These are phyloP conservation scores for Hoplias malabaricus DNA, from an alignment of 2,113 vertebrate species.

Conservation along the genomic window DNA sequence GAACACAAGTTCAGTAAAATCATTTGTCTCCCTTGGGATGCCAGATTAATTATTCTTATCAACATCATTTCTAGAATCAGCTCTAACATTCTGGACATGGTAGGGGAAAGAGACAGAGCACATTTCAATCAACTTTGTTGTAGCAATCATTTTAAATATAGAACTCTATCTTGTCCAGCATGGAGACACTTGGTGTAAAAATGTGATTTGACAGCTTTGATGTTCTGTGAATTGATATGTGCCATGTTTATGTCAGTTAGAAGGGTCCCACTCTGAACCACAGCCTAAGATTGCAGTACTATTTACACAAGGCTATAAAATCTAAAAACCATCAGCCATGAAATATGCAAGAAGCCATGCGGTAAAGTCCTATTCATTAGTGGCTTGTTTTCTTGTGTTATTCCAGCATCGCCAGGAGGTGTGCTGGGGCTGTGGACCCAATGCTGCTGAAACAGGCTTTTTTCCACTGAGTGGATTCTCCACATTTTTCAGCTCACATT, in stretches of 20 bases:
- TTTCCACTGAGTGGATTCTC: not conserved
- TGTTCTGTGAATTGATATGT: not conserved
- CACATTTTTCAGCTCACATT: not conserved
- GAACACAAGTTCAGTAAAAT: not conserved
- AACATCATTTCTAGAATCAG: not conserved
- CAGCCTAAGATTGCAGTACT: not conserved
- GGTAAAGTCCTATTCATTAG: slow-evolving; percentile 30
- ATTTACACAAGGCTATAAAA: slow-evolving; percentile 8
- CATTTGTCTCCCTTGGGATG: not conserved
- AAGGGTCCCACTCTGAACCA: not conserved
- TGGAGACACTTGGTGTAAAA: not conserved
- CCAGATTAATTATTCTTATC: slow-evolving; percentile 16
- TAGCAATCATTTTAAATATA: not conserved
- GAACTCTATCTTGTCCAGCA: not conserved
- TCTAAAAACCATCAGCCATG: slow-evolving; percentile 17
- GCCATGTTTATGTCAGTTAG: not conserved
- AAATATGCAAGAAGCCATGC: slow-evolving; percentile 37
- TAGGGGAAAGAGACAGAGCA: not conserved
- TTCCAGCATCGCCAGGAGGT: slow-evolving; percentile 25
- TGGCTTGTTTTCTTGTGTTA: slow-evolving; percentile 15
- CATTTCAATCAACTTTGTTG: not conserved
- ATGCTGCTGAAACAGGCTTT: not conserved
- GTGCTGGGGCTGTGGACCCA: not conserved
- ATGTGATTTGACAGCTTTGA: not conserved
- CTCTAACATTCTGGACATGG: not conserved